Evolutionary conservation across 1,140 invertebrate species (phyloP).

Genomic region (fruit fly (Drosophila melanogaster)): DNA sequence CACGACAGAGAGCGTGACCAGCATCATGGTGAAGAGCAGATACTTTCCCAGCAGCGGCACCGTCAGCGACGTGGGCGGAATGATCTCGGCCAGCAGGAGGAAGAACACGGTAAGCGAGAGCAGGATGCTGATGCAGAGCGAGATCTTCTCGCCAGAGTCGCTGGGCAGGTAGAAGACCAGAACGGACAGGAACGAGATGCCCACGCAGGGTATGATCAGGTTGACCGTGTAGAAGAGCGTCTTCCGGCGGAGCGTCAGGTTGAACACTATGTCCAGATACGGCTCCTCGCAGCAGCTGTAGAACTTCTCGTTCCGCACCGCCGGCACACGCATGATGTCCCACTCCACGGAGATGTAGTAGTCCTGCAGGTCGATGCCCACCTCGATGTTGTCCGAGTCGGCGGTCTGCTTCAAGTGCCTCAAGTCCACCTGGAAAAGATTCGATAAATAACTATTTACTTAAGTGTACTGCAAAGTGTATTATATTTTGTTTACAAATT

Average conservation of each 20-base stretch:
- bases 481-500: background rate
- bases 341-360: constrained; percentile 99
- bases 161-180: constrained; percentile 99
- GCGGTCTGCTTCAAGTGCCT: constrained; percentile 92
- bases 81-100: constrained; percentile 98
- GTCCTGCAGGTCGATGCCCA: constrained; percentile 96
- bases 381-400: constrained; percentile 92
- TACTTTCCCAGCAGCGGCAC: constrained; percentile 99
- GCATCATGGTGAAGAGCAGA: constrained; percentile 99
- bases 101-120: constrained; percentile 99
- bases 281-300: constrained; percentile 96
- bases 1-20: constrained; percentile 98
- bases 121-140: constrained; percentile 98
- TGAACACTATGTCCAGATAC: constrained; percentile 98
- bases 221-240: constrained; percentile 99
- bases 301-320: constrained; percentile 94
- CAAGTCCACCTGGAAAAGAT: constrained; percentile 90
- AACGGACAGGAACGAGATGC: constrained; percentile 98
- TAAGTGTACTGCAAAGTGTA: background rate
- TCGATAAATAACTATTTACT: background rate
- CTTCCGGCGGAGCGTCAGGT: constrained; percentile 97
- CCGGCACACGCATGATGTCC: constrained; percentile 97
- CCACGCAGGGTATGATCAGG: constrained; percentile 97
- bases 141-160: constrained; percentile 98
- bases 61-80: constrained; percentile 99